A percentile compares a stretch with the other conserved stretches of the same genome.
phyloP scores from a whole-genome alignment of 1,140 invertebrate species.

The Grapholita molesta region DNA sequence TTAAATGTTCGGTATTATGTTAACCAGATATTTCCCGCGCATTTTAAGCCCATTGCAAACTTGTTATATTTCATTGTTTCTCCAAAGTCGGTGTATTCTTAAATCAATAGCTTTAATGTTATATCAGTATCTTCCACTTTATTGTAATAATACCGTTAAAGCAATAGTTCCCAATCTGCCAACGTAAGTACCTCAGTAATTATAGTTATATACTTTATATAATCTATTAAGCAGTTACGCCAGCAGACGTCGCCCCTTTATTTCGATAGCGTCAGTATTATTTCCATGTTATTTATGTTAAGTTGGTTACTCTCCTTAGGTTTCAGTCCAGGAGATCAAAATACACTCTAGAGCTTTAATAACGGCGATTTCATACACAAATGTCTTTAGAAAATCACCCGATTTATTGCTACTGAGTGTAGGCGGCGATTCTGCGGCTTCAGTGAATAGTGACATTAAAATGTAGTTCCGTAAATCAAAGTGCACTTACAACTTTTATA shows the following conservation, averaged over 20 bases:
- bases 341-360: neutral
- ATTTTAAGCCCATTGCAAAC: neutral
- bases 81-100: conserved; percentile 62
- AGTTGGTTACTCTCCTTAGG: neutral
- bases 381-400: neutral
- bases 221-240: conserved; percentile 39
- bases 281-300: conserved; percentile 15
- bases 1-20: no score
- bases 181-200: conserved; percentile 67
- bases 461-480: conserved; percentile 74
- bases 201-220: conserved; percentile 34
- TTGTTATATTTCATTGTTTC: conserved; percentile 4
- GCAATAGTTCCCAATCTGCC: conserved; percentile 71
- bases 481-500: conserved; percentile 73
- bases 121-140: conserved; percentile 73
- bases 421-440: conserved; percentile 12
- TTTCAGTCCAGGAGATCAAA: neutral
- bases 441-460: conserved; percentile 50
- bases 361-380: neutral
- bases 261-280: conserved; percentile 6
- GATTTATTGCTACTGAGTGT: conserved; percentile 4
- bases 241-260: conserved; percentile 36
- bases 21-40: neutral
- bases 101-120: conserved; percentile 74
- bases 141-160: conserved; percentile 59